Evolutionary conservation across 2,113 vertebrate species (phyloP).

Genomic region (Xenopus borealis): DNA sequence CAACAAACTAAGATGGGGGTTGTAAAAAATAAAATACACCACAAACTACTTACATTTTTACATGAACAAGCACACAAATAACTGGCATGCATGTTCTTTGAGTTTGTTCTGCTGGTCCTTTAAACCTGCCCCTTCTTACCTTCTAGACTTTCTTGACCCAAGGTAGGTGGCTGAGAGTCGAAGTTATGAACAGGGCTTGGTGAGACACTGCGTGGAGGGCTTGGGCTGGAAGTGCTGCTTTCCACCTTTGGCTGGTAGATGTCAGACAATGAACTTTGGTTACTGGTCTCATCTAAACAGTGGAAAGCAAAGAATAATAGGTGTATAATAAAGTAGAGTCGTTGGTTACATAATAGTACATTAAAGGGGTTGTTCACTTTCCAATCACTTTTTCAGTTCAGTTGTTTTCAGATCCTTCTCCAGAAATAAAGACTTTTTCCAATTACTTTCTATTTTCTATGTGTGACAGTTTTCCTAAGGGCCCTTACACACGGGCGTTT

Average conservation of each 20-base stretch:
- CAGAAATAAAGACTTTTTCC: no score
- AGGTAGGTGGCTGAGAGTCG: conserved; percentile 90
- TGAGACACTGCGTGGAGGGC: conserved; percentile 88
- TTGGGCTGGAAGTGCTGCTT: conserved; percentile 88
- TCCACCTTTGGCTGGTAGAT: conserved; percentile 91
- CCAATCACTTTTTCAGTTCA: no score
- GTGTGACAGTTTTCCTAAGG: no score
- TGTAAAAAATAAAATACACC: no score
- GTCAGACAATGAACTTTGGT: conserved; percentile 93
- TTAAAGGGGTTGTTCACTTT: no score
- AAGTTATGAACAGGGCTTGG: conserved; percentile 82
- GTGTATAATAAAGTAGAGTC: conserved; percentile 19
- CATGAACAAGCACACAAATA: neutral
- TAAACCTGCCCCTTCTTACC: conserved; percentile 60
- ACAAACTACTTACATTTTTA: no score
- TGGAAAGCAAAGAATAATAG: neutral
- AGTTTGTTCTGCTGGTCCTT: no score
- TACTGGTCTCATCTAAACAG: conserved; percentile 91
- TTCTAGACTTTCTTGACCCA: conserved; percentile 91
- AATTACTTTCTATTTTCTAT: no score
- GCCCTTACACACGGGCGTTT: no score
- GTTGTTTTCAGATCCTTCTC: no score
- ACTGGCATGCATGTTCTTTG: neutral
- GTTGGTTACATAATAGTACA: no score
- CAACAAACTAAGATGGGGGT: no score